A percentile compares a stretch with the other conserved stretches of the same genome.
Evolutionary conservation across 1,140 invertebrate species (phyloP).

Genomic region (Rhizoglyphus robini): DNA sequence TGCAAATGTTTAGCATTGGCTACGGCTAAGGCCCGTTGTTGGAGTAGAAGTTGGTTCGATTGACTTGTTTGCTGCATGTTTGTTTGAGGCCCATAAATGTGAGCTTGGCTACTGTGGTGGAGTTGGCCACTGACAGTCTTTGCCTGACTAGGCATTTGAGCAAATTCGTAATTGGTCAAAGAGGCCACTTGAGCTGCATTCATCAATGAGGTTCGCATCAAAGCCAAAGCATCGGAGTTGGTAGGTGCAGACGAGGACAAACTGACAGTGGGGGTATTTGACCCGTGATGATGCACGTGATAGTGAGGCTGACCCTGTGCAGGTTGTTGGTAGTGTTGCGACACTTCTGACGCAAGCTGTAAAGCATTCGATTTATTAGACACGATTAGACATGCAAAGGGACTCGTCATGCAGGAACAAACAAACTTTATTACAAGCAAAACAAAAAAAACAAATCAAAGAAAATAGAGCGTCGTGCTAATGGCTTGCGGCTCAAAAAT

Average conservation of each 20-base stretch:
- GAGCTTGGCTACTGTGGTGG: constrained; percentile 11
- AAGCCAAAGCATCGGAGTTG: background rate
- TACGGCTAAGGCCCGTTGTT: background rate
- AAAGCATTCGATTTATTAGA: no score
- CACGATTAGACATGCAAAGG: background rate
- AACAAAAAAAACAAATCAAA: constrained; percentile 1
- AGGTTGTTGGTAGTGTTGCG: constrained; percentile 6
- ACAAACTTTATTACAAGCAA: background rate
- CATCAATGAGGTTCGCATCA: background rate
- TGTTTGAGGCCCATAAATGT: constrained; percentile 2
- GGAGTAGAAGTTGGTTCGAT: constrained; percentile 13
- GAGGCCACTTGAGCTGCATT: background rate
- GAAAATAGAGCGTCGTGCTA: constrained; percentile 5
- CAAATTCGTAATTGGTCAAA: background rate
- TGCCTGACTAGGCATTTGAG: background rate
- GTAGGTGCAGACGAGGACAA: constrained; percentile 13
- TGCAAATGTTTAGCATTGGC: constrained; percentile 9
- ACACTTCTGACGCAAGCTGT: no score
- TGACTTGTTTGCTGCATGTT: background rate
- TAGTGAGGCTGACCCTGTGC: background rate
- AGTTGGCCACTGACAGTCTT: background rate
- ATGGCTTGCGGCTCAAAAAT: no score
- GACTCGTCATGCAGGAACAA: background rate
- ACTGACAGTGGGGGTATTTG: background rate
- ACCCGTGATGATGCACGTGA: constrained; percentile 6